phyloP scores from a whole-genome alignment of 2,888 invertebrate genomes.

The Idaea dimidiata region DNA sequence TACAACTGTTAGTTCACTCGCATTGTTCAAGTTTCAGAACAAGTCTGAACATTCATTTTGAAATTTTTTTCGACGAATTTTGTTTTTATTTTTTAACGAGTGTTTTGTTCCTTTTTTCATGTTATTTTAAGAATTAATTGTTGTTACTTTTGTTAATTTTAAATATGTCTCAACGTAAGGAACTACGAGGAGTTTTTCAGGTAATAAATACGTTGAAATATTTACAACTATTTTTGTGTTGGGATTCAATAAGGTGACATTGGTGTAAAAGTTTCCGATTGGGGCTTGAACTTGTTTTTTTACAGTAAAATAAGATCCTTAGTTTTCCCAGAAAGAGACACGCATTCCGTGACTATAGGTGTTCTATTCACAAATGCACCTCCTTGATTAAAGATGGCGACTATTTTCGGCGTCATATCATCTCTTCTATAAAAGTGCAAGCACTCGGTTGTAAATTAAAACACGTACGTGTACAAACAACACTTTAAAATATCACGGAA shows the following conservation, averaged over 20 bases:
- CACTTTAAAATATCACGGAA: neutral
- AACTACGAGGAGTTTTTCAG: no score
- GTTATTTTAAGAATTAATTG: no score
- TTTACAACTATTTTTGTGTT: no score
- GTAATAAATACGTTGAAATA: no score
- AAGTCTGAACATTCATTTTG: neutral
- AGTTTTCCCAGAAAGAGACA: neutral
- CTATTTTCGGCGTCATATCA: neutral
- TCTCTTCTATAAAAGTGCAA: neutral
- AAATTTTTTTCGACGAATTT: neutral
- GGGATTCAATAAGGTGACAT: no score
- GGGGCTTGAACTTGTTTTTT: no score
- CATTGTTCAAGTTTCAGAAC: constrained; percentile 17
- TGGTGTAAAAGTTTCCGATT: no score
- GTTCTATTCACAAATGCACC: neutral
- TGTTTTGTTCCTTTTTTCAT: no score
- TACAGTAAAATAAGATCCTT: neutral
- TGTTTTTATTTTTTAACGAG: neutral
- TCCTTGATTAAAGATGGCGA: constrained; percentile 1
- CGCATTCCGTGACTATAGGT: neutral
- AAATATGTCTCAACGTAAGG: no score
- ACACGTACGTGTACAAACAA: neutral
- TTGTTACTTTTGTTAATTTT: no score
- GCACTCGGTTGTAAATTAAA: neutral
- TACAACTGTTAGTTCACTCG: constrained; percentile 19